Percentiles rank a stretch among this genome's conserved stretches.
These are phyloP conservation scores for Catharus bicknelli DNA, from an alignment of 2,113 vertebrate species.

Conservation along the genomic window DNA sequence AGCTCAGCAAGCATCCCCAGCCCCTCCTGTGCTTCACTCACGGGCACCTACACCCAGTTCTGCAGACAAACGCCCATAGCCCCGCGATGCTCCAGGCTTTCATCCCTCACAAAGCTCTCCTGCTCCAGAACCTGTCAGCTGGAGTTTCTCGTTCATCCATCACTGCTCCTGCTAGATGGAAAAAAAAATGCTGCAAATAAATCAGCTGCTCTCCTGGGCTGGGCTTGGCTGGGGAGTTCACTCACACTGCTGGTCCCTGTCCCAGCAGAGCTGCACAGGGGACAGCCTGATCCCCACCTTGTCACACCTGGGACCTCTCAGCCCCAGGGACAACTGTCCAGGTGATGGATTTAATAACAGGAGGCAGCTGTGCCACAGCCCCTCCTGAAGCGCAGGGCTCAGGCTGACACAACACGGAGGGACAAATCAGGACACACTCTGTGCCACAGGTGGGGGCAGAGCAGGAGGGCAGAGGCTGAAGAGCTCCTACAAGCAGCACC, in stretches of 20 bases:
- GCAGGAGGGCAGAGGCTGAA: neutral
- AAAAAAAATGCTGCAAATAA: neutral
- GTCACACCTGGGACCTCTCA: neutral
- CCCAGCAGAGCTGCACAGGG: neutral
- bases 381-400: neutral
- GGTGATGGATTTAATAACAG: neutral
- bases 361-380: neutral
- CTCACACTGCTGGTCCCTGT: neutral
- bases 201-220: neutral
- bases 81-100: accelerated
- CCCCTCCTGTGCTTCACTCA: neutral
- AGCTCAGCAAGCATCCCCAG: neutral
- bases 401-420: neutral
- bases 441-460: neutral
- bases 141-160: neutral
- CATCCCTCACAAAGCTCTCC: accelerated
- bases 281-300: neutral
- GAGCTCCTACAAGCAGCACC: neutral
- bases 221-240: neutral
- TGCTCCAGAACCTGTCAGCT: neutral
- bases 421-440: accelerated
- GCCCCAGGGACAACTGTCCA: neutral
- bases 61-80: neutral
- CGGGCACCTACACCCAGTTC: neutral
- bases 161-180: accelerated